Conservation (phyloP, 2,113 vertebrate genomes). For the Catharus bicknelli region DNA sequence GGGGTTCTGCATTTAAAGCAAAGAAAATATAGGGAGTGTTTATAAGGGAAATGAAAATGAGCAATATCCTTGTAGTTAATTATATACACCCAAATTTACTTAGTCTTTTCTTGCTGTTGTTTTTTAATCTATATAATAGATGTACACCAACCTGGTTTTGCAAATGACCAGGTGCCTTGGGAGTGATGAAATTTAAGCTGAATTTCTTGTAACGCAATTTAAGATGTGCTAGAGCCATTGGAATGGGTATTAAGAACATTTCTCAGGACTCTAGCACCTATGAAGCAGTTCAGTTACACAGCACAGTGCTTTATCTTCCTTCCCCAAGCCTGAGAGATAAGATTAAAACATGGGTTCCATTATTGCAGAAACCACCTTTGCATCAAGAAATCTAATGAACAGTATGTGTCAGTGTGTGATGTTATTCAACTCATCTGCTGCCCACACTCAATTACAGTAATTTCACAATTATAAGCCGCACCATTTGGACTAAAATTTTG, state of each 20-base stretch:
- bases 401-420: background rate
- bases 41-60: background rate
- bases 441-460: background rate
- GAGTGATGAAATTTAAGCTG: background rate
- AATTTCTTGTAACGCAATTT: background rate
- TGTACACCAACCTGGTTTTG: background rate
- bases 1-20: background rate
- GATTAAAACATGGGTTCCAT: background rate
- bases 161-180: background rate
- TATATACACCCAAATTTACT: background rate
- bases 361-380: background rate
- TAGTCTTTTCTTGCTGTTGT: background rate
- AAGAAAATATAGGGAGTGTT: background rate
- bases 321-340: background rate
- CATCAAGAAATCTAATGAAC: slow-evolving; percentile 18
- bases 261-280: slow-evolving; percentile 8
- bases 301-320: background rate
- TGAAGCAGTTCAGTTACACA: background rate
- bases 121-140: slow-evolving; percentile 22
- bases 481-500: too few relatives aligned
- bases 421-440: background rate
- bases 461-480: too few relatives aligned
- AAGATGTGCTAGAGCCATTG: background rate
- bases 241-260: slow-evolving; percentile 5
- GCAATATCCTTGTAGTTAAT: background rate